Evolutionary conservation across 2,113 vertebrate species (phyloP), one percentile per base, ranked within the genome.

Genomic region (Gallinago paraguaiae): DNA sequence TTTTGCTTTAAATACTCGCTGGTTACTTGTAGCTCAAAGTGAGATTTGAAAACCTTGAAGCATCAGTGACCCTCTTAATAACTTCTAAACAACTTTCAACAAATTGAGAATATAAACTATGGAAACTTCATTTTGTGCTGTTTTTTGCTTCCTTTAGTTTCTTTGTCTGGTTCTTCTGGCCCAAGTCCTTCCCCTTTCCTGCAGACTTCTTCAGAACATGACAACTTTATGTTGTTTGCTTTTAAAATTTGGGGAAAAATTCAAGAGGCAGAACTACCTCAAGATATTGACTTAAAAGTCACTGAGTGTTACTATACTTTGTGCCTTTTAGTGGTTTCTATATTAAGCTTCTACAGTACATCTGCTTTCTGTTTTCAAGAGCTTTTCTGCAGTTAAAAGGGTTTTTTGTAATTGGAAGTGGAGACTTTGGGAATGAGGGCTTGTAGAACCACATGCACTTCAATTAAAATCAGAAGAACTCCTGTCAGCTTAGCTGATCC

Each of bases 351-450:
- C 16, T 56, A 16, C 9, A 23, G 63, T 59, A 37, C 23, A 69
- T 57, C 54, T 94, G n/a, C 35, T 61, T 94, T 83, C 37, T 72
- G 24, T 72, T 97, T 92, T 83, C 59, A 82, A 43, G 65, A 51
- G 11, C 16, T 69, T 64, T 90, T 79, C 45, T 88, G 33, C 54
- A 69, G 39, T 76, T 65, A 46, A 27, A 67, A 75, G 13, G 33
- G 7, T 41, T 80, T 93, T 81, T 86, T 14, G 0, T 84, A 48
- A 31, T 63, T 64, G 35, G 23, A 72, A 76, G 50, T 88, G 33
- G 35, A 78, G 48, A 31, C 59, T 77, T 17, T 14, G 60, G 69
- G 37, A 77, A 35, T 16, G 35, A 79, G 7, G 17, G 6, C 68
- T 93, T 80, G 35, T 46, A 63, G 74, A 51, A 19, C 37, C 15